A percentile compares a stretch with the other conserved stretches of the same genome.
Conservation (phyloP, 2,797 vertebrate genomes). For the Phalanger gymnotis region DNA sequence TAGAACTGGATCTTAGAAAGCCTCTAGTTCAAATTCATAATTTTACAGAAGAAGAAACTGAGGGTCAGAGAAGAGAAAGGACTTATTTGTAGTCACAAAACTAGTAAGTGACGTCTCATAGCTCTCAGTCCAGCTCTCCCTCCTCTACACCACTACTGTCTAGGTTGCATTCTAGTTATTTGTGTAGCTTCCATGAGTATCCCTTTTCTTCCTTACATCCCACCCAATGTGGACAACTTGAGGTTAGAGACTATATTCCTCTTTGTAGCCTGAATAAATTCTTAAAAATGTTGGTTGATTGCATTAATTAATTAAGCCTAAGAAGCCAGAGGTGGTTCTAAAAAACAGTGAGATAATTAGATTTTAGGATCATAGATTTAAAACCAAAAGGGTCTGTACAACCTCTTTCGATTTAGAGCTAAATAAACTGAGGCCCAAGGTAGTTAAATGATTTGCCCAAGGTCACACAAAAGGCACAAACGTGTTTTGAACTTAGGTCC, state of each 20-base stretch:
- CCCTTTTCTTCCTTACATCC: neutral
- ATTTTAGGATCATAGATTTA: neutral
- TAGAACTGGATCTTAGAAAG: neutral
- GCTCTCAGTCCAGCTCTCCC: too few relatives aligned
- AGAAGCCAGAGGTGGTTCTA: neutral
- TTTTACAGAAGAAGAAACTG: neutral
- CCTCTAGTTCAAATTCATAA: neutral
- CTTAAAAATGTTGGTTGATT: neutral
- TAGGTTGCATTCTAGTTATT: neutral
- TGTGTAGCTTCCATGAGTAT: neutral
- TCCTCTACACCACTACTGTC: neutral
- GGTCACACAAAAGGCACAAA: neutral
- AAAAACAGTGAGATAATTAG: neutral
- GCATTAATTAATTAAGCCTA: neutral
- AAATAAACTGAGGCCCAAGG: neutral
- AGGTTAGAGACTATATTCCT: neutral
- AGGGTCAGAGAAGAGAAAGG: neutral
- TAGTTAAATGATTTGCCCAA: neutral
- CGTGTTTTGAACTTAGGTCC: neutral
- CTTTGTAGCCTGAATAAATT: neutral
- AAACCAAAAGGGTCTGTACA: neutral
- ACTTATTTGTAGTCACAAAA: neutral
- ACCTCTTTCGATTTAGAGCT: neutral
- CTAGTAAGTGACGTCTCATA: too few relatives aligned
- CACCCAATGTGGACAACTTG: neutral